Percentiles rank a stretch among this genome's conserved stretches.
phyloP scores from a whole-genome alignment of 92 coral and sea anemone genomes.

The Umimayanthus kanabou region DNA sequence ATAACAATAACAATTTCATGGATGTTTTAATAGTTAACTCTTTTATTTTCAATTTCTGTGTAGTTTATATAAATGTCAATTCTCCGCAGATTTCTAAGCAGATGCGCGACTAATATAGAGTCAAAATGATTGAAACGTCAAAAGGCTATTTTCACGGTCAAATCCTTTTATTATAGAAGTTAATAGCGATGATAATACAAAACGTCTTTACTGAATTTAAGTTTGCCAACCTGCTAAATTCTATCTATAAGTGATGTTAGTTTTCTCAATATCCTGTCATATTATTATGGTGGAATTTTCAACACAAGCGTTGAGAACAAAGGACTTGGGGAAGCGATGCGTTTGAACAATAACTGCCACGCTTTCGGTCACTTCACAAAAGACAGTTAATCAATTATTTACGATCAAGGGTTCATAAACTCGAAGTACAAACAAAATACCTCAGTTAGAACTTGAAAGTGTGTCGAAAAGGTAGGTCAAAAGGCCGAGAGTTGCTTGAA shows the following conservation, averaged over 20 bases:
- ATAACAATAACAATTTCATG: neutral
- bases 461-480: conserved; percentile 42
- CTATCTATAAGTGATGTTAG: conserved; percentile 24
- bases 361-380: conserved; percentile 32
- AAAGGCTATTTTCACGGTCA: neutral
- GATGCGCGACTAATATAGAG: neutral
- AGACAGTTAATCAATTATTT: conserved; percentile 28
- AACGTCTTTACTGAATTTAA: neutral
- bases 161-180: neutral
- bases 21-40: neutral
- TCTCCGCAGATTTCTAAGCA: neutral
- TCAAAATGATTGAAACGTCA: neutral
- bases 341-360: conserved; percentile 45
- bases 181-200: neutral
- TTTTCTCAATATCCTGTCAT: conserved; percentile 13
- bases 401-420: conserved; percentile 41
- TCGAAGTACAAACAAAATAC: conserved; percentile 33
- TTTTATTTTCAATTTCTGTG: neutral
- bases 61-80: neutral
- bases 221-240: conserved; percentile 23
- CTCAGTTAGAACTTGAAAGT: conserved; percentile 42
- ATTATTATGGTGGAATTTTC: conserved; percentile 22
- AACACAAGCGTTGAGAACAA: conserved; percentile 17
- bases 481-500: neutral
- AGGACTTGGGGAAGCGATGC: conserved; percentile 21